These are phyloP conservation scores for Onchidella celtica DNA, from an alignment of 2,888 invertebrate genomes.

Conservation along the genomic window DNA sequence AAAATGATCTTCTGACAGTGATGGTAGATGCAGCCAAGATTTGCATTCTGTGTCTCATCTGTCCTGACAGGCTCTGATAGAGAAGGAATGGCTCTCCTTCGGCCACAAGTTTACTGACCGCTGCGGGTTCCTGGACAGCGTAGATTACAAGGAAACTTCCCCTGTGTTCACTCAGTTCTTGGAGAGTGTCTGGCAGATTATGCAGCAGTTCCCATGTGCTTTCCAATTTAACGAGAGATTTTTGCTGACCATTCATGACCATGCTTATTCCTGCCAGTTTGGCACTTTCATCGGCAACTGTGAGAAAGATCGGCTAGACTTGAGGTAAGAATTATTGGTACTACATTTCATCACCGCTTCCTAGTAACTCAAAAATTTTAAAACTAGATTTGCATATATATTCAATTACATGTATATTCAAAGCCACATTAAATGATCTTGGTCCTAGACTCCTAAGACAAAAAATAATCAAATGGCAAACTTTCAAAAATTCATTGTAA, in stretches of 20 bases:
- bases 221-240: slow-evolving; percentile 99
- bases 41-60: neutral
- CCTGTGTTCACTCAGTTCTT: slow-evolving; percentile 99
- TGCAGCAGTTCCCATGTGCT: slow-evolving; percentile 86
- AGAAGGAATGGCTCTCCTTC: slow-evolving; percentile 99
- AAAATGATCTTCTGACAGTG: no score
- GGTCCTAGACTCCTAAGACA: no score
- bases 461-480: no score
- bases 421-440: no score
- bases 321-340: slow-evolving; percentile 84
- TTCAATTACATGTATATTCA: neutral
- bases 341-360: no score
- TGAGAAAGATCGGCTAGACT: slow-evolving; percentile 94
- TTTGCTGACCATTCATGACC: slow-evolving; percentile 95
- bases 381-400: neutral
- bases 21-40: no score
- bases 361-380: neutral
- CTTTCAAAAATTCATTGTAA: no score
- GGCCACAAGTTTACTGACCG: slow-evolving; percentile 93
- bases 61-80: slow-evolving; percentile 88
- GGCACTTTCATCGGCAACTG: slow-evolving; percentile 99
- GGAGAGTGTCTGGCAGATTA: slow-evolving; percentile 94
- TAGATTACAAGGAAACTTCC: slow-evolving; percentile 96
- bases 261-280: slow-evolving; percentile 97
- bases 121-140: slow-evolving; percentile 85